Percentiles rank a stretch among this genome's conserved stretches.
Conservation (phyloP, 2,113 vertebrate species). For the Montifringilla adamsi region DNA sequence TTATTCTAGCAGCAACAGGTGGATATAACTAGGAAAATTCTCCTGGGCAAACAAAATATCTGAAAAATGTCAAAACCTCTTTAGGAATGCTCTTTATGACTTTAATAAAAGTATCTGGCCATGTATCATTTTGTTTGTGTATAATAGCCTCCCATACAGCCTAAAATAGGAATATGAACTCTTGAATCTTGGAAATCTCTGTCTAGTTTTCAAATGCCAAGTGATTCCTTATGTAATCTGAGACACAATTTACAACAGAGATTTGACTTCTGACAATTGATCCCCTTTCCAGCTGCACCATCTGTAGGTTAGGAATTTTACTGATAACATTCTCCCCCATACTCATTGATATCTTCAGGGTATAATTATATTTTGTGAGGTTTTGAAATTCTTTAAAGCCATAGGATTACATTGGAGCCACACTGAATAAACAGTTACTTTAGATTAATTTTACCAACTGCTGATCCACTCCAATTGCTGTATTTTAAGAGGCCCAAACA, state of each 20-base stretch:
- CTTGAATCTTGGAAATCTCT: neutral
- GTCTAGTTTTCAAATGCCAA: neutral
- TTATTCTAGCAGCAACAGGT: neutral
- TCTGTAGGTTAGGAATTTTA: neutral
- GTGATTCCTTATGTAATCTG: neutral
- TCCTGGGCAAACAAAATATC: neutral
- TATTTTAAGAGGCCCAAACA: constrained; percentile 5
- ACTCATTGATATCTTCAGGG: neutral
- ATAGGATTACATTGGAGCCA: neutral
- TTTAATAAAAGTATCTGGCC: neutral
- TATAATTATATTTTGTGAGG: neutral
- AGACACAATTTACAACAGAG: neutral
- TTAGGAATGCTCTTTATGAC: neutral
- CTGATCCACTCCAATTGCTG: constrained; percentile 11
- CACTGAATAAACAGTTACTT: neutral
- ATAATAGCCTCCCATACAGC: neutral
- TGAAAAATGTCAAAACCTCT: neutral
- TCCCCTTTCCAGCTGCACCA: neutral
- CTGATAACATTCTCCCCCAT: neutral
- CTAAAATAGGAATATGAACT: neutral
- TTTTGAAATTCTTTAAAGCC: neutral
- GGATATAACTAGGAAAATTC: neutral
- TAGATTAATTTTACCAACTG: constrained; percentile 44
- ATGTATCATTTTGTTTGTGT: neutral
- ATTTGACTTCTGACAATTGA: neutral